phyloP scores from a whole-genome alignment of 2,888 invertebrate species.

The Cerceris rybyensis region DNA sequence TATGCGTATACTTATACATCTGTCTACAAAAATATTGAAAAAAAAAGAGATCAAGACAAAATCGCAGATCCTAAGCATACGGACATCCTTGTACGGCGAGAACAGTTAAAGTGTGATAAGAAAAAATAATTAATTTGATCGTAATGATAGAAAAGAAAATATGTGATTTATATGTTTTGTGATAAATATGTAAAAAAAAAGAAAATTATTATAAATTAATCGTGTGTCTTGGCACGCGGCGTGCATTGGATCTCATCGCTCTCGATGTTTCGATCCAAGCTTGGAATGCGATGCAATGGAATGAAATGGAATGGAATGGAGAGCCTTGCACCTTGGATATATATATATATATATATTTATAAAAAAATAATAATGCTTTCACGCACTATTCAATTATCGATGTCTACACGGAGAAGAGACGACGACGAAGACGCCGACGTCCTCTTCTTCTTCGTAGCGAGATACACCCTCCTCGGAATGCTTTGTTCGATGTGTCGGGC shows the following conservation, averaged over 20 bases:
- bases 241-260: slow-evolving; percentile 35
- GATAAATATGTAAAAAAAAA: slow-evolving; percentile 3
- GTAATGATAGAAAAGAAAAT: neutral
- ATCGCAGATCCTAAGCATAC: neutral
- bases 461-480: slow-evolving; percentile 35
- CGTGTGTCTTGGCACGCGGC: neutral
- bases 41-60: neutral
- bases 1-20: neutral
- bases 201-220: neutral
- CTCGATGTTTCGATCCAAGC: slow-evolving; percentile 59
- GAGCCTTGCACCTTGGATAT: slow-evolving; percentile 61
- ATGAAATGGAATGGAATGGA: slow-evolving; percentile 64
- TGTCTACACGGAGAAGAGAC: slow-evolving; percentile 29
- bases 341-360: too few relatives aligned
- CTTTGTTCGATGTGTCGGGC: slow-evolving; percentile 57
- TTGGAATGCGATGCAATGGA: slow-evolving; percentile 66
- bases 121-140: neutral
- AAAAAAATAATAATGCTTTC: slow-evolving; percentile 56
- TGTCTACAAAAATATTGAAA: neutral
- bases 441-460: slow-evolving; percentile 28
- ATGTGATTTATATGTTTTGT: neutral
- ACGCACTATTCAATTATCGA: slow-evolving; percentile 54
- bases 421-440: neutral
- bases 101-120: neutral
- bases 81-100: neutral